These are phyloP conservation scores for Zeugodacus cucurbitae DNA, from an alignment of 1,140 invertebrate species.

Conservation along the genomic window DNA sequence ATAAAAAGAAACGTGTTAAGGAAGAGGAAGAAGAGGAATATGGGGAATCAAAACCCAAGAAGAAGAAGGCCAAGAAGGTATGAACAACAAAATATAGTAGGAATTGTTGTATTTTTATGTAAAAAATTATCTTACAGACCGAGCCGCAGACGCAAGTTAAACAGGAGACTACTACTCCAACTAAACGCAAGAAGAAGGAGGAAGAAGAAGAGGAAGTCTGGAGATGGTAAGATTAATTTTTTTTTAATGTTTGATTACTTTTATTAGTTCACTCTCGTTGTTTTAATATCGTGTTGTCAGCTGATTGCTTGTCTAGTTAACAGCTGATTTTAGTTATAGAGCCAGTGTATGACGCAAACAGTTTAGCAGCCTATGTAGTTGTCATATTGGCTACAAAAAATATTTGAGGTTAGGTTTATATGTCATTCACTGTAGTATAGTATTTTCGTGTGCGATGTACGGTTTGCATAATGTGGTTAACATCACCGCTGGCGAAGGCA, in stretches of 20 bases:
- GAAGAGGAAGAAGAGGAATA: constrained; percentile 73
- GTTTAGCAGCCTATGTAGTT: not conserved
- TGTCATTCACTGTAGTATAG: not conserved
- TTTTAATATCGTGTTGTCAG: not conserved
- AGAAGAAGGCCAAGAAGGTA: constrained; percentile 68
- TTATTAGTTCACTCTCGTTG: too few relatives aligned
- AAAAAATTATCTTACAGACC: constrained; percentile 42
- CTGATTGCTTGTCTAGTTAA: not conserved
- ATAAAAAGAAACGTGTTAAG: constrained; percentile 70
- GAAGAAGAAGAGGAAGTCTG: constrained; percentile 88
- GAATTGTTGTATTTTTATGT: not conserved
- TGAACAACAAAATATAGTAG: not conserved
- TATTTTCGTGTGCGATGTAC: not conserved
- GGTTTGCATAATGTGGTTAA: constrained; percentile 5
- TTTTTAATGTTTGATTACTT: not conserved
- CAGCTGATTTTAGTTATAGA: not conserved
- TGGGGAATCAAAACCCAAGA: constrained; percentile 69
- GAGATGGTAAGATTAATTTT: constrained; percentile 82
- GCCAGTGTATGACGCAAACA: not conserved
- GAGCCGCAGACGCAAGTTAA: constrained; percentile 48
- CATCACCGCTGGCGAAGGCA: not conserved
- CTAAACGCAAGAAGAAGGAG: constrained; percentile 74
- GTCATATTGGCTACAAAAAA: not conserved
- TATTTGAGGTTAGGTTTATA: not conserved
- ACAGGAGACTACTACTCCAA: constrained; percentile 65